phyloP scores from a whole-genome alignment of 2,888 invertebrate species.

The Agrotis exclamationis region DNA sequence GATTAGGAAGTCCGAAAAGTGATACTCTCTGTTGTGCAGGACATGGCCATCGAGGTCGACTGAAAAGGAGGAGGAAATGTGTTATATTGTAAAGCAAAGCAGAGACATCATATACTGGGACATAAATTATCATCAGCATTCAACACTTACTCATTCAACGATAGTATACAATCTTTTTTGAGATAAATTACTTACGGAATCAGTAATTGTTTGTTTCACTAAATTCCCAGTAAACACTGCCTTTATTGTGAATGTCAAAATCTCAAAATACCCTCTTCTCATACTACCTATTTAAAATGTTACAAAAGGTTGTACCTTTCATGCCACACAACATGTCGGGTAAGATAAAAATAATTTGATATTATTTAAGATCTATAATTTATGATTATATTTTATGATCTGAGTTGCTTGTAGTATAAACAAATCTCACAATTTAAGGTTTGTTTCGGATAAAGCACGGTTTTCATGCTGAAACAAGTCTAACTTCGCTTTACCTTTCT shows the following conservation, averaged over 20 bases:
- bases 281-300: not conserved
- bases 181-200: constrained; percentile 25
- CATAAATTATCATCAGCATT: not conserved
- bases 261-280: not conserved
- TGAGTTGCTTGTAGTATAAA: too few relatives aligned
- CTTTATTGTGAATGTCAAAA: not conserved
- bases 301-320: constrained; percentile 2
- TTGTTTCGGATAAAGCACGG: too few relatives aligned
- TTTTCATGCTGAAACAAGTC: too few relatives aligned
- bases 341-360: constrained; percentile 34
- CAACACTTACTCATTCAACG: constrained; percentile 5
- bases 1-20: constrained; percentile 67
- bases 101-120: constrained; percentile 18
- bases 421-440: too few relatives aligned
- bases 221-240: constrained; percentile 1
- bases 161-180: not conserved
- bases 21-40: constrained; percentile 79
- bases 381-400: too few relatives aligned
- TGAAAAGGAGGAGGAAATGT: constrained; percentile 69
- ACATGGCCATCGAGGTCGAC: constrained; percentile 82
- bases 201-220: constrained; percentile 4
- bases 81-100: constrained; percentile 70
- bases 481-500: too few relatives aligned
- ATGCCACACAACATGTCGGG: constrained; percentile 23
- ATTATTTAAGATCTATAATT: not conserved